Conservation (phyloP, 2,888 invertebrate genomes). For the Schizaphis graminum region DNA sequence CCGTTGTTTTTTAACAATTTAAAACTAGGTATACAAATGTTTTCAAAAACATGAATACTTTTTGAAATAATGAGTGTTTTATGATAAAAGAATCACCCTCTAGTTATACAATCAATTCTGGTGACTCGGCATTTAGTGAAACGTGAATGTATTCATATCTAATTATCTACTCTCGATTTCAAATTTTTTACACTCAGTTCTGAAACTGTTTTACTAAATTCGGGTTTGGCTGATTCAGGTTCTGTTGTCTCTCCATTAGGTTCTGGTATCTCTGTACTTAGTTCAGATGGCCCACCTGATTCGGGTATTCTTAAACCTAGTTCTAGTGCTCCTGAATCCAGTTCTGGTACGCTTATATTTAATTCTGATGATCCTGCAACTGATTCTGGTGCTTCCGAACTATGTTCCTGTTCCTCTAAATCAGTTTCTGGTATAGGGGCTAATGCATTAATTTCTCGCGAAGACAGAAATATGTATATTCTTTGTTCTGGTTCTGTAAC, state of each 20-base stretch:
- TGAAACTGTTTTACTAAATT: neutral
- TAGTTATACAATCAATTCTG: neutral
- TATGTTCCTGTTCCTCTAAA: neutral
- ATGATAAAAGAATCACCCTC: no score
- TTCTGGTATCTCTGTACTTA: neutral
- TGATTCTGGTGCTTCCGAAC: neutral
- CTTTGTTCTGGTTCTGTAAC: neutral
- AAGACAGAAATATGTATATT: neutral
- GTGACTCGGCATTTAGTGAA: neutral
- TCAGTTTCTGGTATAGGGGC: neutral
- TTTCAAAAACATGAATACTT: no score
- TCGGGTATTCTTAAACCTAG: neutral
- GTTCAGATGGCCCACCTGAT: neutral
- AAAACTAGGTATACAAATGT: no score
- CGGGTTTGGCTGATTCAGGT: neutral
- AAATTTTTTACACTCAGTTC: neutral
- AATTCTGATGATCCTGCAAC: neutral
- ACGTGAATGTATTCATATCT: neutral
- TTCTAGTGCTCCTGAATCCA: neutral
- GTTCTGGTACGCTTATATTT: neutral
- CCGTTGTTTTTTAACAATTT: no score
- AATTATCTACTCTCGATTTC: neutral
- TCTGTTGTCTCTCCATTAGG: neutral
- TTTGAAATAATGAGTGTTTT: no score
- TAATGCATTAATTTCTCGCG: neutral